Conservation (phyloP, 2,113 vertebrate genomes). For the Proteles cristata region DNA sequence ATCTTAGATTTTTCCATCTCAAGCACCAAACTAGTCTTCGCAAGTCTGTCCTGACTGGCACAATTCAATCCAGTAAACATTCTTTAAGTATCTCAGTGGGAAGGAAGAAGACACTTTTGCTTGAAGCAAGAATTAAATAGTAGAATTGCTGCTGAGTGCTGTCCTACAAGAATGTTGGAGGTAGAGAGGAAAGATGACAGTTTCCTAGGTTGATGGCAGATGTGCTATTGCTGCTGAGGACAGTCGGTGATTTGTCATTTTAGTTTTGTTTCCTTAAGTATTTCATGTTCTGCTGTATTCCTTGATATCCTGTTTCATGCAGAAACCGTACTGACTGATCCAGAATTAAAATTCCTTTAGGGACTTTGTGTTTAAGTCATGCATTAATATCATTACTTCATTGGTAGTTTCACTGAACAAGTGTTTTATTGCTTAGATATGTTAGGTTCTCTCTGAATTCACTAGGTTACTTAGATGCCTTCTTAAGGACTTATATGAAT, state of each 20-base stretch:
- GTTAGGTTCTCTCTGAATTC: background rate
- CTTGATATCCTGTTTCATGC: background rate
- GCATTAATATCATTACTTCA: background rate
- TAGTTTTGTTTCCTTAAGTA: slow-evolving; percentile 30
- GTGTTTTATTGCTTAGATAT: slow-evolving; percentile 34
- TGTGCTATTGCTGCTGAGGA: background rate
- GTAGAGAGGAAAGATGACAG: background rate
- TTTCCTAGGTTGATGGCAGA: background rate
- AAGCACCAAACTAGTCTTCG: background rate
- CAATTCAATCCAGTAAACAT: background rate
- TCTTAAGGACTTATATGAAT: slow-evolving; percentile 14
- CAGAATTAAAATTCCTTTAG: slow-evolving; percentile 4
- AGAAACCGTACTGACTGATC: background rate
- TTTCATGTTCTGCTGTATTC: background rate
- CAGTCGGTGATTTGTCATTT: background rate
- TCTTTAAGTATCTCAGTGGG: background rate
- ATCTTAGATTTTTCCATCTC: slow-evolving; percentile 1
- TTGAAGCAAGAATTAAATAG: background rate
- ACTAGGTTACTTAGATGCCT: background rate
- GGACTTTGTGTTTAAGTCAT: background rate
- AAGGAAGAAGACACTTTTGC: background rate
- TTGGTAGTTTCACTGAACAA: background rate
- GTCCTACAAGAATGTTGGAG: background rate
- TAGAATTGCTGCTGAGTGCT: background rate
- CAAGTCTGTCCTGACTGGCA: background rate